Evolutionary conservation across 2,113 vertebrate species (phyloP).

Genomic region (Nyctereutes procyonoides): DNA sequence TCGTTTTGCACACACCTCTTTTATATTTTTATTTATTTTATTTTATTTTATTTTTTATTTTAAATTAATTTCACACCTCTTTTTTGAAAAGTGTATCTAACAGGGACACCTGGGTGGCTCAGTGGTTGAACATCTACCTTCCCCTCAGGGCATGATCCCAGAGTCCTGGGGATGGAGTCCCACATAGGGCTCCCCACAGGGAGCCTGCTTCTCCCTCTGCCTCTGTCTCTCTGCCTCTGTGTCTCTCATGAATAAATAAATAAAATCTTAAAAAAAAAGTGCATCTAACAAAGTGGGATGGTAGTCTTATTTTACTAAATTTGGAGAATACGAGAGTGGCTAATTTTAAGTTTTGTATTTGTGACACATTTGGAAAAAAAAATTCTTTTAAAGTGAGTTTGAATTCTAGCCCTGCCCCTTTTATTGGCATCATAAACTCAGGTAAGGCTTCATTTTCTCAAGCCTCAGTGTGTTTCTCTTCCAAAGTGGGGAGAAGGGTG

Average conservation of each 20-base stretch:
- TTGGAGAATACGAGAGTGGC: neutral
- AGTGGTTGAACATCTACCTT: too few relatives aligned
- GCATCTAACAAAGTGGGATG: neutral
- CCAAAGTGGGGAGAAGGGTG: neutral
- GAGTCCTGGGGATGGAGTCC: too few relatives aligned
- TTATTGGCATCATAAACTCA: neutral
- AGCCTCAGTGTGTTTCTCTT: neutral
- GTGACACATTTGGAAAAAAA: neutral
- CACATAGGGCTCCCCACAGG: too few relatives aligned
- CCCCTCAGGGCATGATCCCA: too few relatives aligned
- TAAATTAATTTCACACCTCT: too few relatives aligned
- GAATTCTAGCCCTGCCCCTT: neutral
- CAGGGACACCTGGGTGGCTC: too few relatives aligned
- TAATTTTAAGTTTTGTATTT: constrained; percentile 4
- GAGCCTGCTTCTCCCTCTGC: too few relatives aligned
- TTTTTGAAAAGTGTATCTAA: too few relatives aligned
- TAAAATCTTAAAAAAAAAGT: neutral
- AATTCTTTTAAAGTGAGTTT: neutral
- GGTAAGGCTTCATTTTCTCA: neutral
- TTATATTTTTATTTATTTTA: neutral
- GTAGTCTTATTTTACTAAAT: neutral
- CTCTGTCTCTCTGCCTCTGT: too few relatives aligned
- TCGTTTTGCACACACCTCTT: neutral
- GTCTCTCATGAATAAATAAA: too few relatives aligned
- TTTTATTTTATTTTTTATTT: too few relatives aligned